These are phyloP conservation scores for Archips crataeganus DNA, from an alignment of 2,888 invertebrate species.

Conservation along the genomic window DNA sequence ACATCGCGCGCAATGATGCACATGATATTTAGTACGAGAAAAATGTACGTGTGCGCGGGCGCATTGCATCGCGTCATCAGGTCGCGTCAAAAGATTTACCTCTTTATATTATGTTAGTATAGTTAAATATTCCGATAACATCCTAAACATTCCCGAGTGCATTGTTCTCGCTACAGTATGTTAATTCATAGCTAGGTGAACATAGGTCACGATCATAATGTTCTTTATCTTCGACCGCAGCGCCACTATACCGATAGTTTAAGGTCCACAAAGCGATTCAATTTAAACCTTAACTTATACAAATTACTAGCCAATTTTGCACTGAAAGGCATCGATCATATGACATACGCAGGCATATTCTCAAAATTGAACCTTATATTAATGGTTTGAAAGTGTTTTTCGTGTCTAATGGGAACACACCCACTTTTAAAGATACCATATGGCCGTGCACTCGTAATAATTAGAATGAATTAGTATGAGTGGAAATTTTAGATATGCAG, in stretches of 20 bases:
- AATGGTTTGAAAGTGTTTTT: background rate
- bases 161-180: constrained; percentile 11
- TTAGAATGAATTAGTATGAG: background rate
- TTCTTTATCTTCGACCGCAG: background rate
- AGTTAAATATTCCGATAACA: background rate
- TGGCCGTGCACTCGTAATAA: constrained; percentile 6
- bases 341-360: background rate
- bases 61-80: too few species aligned
- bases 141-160: background rate
- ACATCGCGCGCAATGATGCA: too few species aligned
- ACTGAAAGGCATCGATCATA: background rate
- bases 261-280: background rate
- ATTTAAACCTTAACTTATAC: background rate
- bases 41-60: too few species aligned
- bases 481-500: background rate
- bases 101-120: too few species aligned
- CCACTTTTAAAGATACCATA: constrained; percentile 6
- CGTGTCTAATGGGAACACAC: background rate
- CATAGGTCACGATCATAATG: constrained; percentile 14
- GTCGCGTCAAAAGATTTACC: too few species aligned
- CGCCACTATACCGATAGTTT: background rate
- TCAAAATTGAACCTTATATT: background rate
- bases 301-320: background rate
- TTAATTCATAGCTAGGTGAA: constrained; percentile 15
- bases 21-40: too few species aligned